Base-by-base conservation (phyloP, 2,797 vertebrate species). In the Macropus fuliginosus region DNA sequence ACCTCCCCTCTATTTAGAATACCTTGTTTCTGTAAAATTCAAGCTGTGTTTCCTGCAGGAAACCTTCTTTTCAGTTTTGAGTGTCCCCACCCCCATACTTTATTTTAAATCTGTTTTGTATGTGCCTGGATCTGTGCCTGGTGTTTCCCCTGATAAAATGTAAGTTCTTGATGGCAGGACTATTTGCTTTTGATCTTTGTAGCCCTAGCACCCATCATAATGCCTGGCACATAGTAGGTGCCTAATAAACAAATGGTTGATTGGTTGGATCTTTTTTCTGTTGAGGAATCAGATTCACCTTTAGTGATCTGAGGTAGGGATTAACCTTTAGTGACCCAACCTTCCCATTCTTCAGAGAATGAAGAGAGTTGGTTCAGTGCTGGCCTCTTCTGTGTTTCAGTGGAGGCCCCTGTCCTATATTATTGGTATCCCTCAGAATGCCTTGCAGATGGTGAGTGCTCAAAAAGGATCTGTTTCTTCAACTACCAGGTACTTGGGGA, bases 401-500 rank as follows among this genome's bases (percentile, higher is more conserved):
- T 89, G 91, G 46, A 55, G 92, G 74, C 18, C 74, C 40, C 50
- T 56, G 34, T 59, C 54, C 90, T 96, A 0, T 54, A 52, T 54
- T n/a, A 91, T 74, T 46, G 40, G 18, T 81, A 24, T 9, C 5
- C n/a, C 29, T 93, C 90, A 92, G 91, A 97, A 94, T 93, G 66
- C 5, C 91, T 95, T 27, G 87, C 12, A 54, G 4, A 18, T 34
- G 56, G 29, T 92, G 50, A 92, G 34, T 40, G 97, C 31, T 16
- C 55, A 81, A 21, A 92, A 66, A 52, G 66, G 81, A 56, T 57
- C 21, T 56, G 95, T 94, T 50, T 92, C 96, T 52, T 97, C 94
- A 52, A 87, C 74, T 92, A n/a, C 55, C 95, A 99, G 99, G 98
- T 99, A 99, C 96, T 97, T 99, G 12, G 99, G 99, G 57, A 99